Evolutionary conservation across 1,140 invertebrate genomes (phyloP), one percentile per base, ranked within the genome.

Genomic region (Drosophila equinoxialis): DNA sequence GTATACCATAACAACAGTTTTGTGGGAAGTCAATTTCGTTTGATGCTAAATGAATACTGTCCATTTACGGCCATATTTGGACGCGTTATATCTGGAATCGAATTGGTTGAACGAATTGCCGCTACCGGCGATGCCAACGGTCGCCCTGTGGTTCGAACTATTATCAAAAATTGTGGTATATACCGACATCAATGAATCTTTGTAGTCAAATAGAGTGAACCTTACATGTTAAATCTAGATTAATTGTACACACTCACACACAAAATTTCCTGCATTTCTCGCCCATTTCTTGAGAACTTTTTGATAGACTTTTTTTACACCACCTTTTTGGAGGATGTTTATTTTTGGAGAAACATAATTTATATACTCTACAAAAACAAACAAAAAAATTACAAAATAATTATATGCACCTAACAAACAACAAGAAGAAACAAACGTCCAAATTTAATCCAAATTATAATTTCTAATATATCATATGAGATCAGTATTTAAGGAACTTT

Each of bases 11-110:
- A 95, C 80, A 91, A 95, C 42, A 96, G 96, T 35, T 95, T 96
- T 93, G 96, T 97, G 0, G 96, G 96, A 20, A 97, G 96, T 41
- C 96, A 97, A 89, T 97, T 97, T 92, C 95, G 96, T 54, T 95
- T 97, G 66, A 96, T 97, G 73, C 91, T 97, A 64, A 95, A 96
- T 71, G 96, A 96, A 82, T 96, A 96, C 95, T 94, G 95, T 62
- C 95, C 95, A 13, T 97, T 97, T 91, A 97, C 96, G 1, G 96
- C 95, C 10, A 97, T 97, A 65, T 97, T 97, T 85, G 96, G 95
- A 5, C 95, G 95, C 90, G 96, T 97, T 5, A 94, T 97, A 55
- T 96, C 97, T 81, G 96, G 96, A 1, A 93, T 97, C 35, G 96
- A 97, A 81, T 92, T 97, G 39, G 94, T 97, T 26, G 96, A 97